phyloP scores from a whole-genome alignment of 2,113 vertebrate genomes.

The Saguinus imperator region DNA sequence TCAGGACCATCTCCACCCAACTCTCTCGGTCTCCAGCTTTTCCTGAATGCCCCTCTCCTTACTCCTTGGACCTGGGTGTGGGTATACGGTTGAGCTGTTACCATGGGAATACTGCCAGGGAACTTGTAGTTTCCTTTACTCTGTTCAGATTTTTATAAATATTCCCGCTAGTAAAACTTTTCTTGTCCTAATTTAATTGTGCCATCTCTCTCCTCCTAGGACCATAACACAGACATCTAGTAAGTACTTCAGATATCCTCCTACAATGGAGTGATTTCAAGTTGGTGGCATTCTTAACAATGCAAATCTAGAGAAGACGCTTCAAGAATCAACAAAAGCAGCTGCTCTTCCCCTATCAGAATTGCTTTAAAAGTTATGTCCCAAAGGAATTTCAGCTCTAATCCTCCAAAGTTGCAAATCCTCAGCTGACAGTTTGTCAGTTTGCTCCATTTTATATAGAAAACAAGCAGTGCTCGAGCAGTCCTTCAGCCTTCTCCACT shows the following conservation, averaged over 20 bases:
- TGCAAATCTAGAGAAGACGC: background rate
- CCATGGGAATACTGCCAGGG: background rate
- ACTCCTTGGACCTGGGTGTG: background rate
- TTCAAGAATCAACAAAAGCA: conserved; percentile 38
- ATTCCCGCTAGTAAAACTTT: background rate
- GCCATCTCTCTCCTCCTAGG: background rate
- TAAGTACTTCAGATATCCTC: background rate
- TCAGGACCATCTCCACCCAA: background rate
- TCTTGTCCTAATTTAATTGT: background rate
- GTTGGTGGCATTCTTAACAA: background rate
- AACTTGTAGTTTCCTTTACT: background rate
- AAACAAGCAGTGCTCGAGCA: conserved; percentile 49
- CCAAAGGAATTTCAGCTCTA: conserved; percentile 1
- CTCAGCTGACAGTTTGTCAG: conserved; percentile 58
- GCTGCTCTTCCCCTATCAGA: conserved; percentile 53
- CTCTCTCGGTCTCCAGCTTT: background rate
- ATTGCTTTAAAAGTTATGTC: conserved; percentile 45
- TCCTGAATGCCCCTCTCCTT: background rate
- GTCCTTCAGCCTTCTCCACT: conserved; percentile 1
- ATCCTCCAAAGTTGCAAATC: conserved; percentile 60
- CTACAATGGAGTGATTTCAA: background rate
- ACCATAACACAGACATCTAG: background rate
- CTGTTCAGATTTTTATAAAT: background rate
- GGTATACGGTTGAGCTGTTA: no score
- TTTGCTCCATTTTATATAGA: conserved; percentile 49